Evolutionary conservation across 2,888 invertebrate species (phyloP).

Genomic region (Apotomis capreana): DNA sequence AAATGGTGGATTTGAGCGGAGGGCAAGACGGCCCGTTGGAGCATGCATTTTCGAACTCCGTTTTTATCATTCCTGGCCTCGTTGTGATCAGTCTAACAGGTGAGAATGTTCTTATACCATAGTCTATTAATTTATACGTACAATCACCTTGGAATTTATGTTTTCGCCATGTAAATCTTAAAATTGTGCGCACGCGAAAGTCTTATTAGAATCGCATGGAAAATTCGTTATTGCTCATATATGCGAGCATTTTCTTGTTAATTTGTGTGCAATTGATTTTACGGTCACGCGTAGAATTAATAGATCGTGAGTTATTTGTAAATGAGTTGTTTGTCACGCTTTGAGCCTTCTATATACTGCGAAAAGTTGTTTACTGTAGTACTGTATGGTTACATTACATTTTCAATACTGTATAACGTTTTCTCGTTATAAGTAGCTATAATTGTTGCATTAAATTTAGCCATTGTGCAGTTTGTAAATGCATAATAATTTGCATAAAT

Average conservation of each 20-base stretch:
- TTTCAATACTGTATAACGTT: no score
- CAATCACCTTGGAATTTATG: neutral
- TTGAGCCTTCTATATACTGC: neutral
- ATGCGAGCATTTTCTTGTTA: neutral
- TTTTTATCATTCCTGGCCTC: slow-evolving; percentile 93
- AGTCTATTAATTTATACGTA: neutral
- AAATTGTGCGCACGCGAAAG: neutral
- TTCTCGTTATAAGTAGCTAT: no score
- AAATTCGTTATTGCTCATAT: neutral
- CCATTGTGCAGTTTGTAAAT: no score
- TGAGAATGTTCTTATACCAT: slow-evolving; percentile 69
- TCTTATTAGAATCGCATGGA: neutral
- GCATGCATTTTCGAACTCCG: slow-evolving; percentile 93
- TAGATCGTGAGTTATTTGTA: neutral
- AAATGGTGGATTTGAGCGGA: slow-evolving; percentile 93
- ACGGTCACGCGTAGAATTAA: neutral
- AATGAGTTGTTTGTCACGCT: slow-evolving; percentile 7
- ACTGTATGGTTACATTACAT: no score
- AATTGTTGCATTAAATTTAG: no score
- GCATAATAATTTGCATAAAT: no score
- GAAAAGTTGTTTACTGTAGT: neutral
- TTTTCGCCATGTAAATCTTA: neutral
- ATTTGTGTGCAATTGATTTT: slow-evolving; percentile 7
- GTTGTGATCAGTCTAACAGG: slow-evolving; percentile 91
- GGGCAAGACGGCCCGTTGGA: slow-evolving; percentile 91